Evolutionary conservation across 2,797 vertebrate genomes (phyloP), one percentile per base, ranked within the genome.

Genomic region (Aviceda cuculoides): DNA sequence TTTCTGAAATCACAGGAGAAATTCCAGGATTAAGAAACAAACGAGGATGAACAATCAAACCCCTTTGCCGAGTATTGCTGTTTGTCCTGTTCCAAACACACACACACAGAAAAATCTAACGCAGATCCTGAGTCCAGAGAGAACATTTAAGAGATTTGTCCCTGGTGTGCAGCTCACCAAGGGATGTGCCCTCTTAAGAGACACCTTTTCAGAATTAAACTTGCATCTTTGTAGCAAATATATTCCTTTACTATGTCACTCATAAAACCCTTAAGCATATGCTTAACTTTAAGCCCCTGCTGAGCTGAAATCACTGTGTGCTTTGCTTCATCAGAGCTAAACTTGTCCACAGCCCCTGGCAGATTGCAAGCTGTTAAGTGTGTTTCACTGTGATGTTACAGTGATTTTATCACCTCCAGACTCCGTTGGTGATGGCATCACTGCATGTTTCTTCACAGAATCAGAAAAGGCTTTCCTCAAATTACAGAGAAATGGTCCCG

Each of bases 131-230:
- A 11, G 6, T 13, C 31, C 49, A 10, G 59, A 31, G 59, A 31
- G 13, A 18, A 4, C 33, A 1, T 0, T 8, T 5, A 1, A 10
- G 28, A 22, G 24, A 18, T n/a, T 33, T 22, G 47, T n/a, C 22
- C 37, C 68, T 2, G 31, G 9, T 24, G 39, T 8, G 55, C 55
- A 28, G 71, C 47, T 61, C 82, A 9, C 55, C 9, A 2, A 8
- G 40, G 65, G 26, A 15, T 5, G 16, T 22, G 26, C 20, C 53
- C 49, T 50, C 59, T 33, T 5, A 29, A 50, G 44, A 65, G 5
- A 31, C 33, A 20, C 20, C n/a, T 73, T 62, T 37, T 22, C 39
- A 31, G 39, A 21, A 21, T 46, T 29, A 53, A 70, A 28, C 53
- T 24, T 49, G 39, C 15, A 8, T 25, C 35, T 47, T 11, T 29